Base-by-base conservation (phyloP, 1,140 invertebrate species). In the Mactra quadrangularis region DNA sequence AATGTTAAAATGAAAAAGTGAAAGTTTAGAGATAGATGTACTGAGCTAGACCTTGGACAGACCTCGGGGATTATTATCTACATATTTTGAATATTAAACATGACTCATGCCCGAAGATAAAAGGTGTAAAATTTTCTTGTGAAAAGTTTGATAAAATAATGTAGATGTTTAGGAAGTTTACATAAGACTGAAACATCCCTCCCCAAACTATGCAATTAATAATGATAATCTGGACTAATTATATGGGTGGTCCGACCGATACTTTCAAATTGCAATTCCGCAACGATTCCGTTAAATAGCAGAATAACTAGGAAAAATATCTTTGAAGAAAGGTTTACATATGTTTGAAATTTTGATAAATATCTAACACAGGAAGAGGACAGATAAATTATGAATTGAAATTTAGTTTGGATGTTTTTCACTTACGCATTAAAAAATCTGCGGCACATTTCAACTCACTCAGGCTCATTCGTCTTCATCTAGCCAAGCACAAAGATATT, bases 101-200 rank as follows among this genome's bases (percentile, higher is more conserved):
- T 78, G 76, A 78, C 62, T 78, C 76, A 78, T 41, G n/a, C 45
- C 47, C 45, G 53, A n/a, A 71, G 77, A 81, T 81, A 81, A 81
- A 81, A 81, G 77, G 64, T 81, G 77, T 64, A 81, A 71, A 81
- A 81, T 55, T 59, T 70, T 81, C 77, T 81, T 81, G 77, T 81
- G 77, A 81, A 71, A 70, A 55, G 64, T 70, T 60, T 81, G 77
- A 81, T 81, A 81, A 81, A 81, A 81, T 81, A 81, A 81, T 81
- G 57, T 68, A 33, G 66, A 52, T 57, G 77, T 68, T 60, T 70
- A 70, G 77, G 77, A 81, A 41, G 77, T 81, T 81, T 81, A 57
- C 35, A 66, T 35, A 70, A 35, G 77, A 70, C n/a, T 29, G 64
- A 71, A 33, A 41, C 66, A 59, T 68, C 31, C 27, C 77, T 53